Percentiles rank a stretch among this genome's conserved stretches.
Conservation (phyloP, 1,140 invertebrate species). For the Tetragonula clypearis region DNA sequence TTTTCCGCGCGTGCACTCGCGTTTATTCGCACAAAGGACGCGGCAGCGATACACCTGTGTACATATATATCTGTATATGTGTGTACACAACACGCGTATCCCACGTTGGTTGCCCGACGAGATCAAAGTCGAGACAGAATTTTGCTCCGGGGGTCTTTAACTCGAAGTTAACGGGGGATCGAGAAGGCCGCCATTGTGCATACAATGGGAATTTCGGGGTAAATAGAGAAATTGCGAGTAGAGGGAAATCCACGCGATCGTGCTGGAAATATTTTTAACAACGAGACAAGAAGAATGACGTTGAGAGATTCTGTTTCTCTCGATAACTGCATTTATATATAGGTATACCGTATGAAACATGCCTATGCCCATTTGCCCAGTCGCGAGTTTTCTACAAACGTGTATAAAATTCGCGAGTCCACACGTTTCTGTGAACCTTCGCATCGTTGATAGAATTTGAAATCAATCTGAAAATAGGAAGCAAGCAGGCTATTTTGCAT, state of each 20-base stretch:
- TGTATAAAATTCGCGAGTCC: too few species aligned
- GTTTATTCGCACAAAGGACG: slow-evolving; percentile 59
- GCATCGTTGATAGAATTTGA: neutral
- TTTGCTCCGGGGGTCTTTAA: slow-evolving; percentile 65
- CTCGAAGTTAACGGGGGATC: slow-evolving; percentile 60
- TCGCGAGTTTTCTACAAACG: too few species aligned
- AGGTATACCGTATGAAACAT: too few species aligned
- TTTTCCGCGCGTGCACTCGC: slow-evolving; percentile 35
- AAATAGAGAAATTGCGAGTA: neutral
- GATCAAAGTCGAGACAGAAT: slow-evolving; percentile 67
- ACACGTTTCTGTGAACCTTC: too few species aligned
- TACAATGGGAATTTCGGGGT: slow-evolving; percentile 10
- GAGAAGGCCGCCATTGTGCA: slow-evolving; percentile 31
- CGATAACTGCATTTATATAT: too few species aligned
- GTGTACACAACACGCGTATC: neutral
- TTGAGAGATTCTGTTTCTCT: neutral
- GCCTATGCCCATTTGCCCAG: too few species aligned
- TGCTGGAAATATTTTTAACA: neutral
- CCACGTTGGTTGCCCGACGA: slow-evolving; percentile 9
- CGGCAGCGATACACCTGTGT: slow-evolving; percentile 9
- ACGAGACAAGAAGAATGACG: neutral
- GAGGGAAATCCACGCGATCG: neutral
- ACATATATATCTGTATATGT: too few species aligned
- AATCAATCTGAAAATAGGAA: neutral
- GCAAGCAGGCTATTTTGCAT: neutral